Base-by-base conservation (phyloP, 53 echinoderm and acorn worm genomes). In the Pentamera pediparva region DNA sequence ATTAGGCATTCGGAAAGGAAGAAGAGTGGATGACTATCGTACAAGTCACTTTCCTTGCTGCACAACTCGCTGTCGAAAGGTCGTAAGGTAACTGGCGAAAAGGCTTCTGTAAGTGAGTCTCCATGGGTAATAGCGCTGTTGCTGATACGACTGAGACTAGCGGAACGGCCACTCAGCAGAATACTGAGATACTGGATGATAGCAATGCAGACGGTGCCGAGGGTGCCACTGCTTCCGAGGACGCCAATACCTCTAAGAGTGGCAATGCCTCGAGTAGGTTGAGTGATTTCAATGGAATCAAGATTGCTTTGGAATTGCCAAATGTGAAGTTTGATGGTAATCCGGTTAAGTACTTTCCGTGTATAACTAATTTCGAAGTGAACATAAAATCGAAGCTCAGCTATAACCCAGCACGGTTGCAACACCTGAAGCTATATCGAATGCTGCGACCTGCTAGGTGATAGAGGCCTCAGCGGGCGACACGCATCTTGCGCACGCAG, bases 361-460 rank as follows among this genome's bases (percentile, higher is more conserved):
- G 59, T 45, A 74, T 81, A 35, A 74, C 50, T 10, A 81, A 81
- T 27, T 81, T 81, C 62, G 81, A 81, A 32, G 56, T 73, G 0
- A 81, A 81, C 61, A 81, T 73, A n/a, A 74, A 81, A 27, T 27
- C 48, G 57, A 81, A 71, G 30, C 34, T 81, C 22, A 79, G 33
- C 25, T 81, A 60, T 47, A 75, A 75, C 32, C 39, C 61, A 11
- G 48, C 82, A 53, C 82, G 75, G 22, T 43, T 79, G 69, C 79
- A 79, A 55, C 79, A 79, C 39, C 56, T 82, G 65, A 82, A 82
- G 75, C 32, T 82, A 82, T 39, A 82, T 82, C 1, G 64, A 74
- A 9, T 82, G 82, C 38, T 81, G 81, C 35, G 81, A 81, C 55
- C 62, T 81, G 61, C 74, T 81, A 18, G 81, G 81, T 38, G 74